Evolutionary conservation across 2,797 vertebrate genomes (phyloP).

Genomic region (Tenualosa ilisha): DNA sequence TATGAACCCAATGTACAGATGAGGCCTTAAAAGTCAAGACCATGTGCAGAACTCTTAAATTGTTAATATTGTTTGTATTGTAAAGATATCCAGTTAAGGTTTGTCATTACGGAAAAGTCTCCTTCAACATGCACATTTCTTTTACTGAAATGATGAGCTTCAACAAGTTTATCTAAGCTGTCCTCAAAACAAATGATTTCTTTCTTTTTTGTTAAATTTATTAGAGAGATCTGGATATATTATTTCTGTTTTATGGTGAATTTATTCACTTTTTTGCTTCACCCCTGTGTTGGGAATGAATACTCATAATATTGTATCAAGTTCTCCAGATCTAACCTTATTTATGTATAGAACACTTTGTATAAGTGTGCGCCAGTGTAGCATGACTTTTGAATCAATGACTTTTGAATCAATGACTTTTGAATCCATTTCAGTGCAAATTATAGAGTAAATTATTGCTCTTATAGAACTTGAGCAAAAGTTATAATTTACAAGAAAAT

Average conservation of each 20-base stretch:
- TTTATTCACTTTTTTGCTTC: neutral
- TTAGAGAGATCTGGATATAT: neutral
- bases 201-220: neutral
- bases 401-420: constrained; percentile 33
- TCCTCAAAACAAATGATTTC: neutral
- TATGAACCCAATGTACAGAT: constrained; percentile 8
- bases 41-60: neutral
- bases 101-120: neutral
- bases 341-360: constrained; percentile 53
- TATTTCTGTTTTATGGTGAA: constrained; percentile 13
- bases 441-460: too few species aligned
- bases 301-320: constrained; percentile 36
- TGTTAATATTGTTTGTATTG: constrained; percentile 10
- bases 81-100: neutral
- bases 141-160: neutral
- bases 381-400: neutral
- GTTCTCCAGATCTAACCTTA: constrained; percentile 41
- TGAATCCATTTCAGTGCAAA: constrained; percentile 34
- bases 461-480: constrained; percentile 31
- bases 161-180: neutral
- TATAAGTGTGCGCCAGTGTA: constrained; percentile 23
- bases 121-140: neutral
- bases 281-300: neutral
- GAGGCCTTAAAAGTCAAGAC: neutral
- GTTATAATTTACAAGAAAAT: constrained; percentile 49